Evolutionary conservation across 2,113 vertebrate genomes (phyloP).

Genomic region (Lasiurus cinereus): DNA sequence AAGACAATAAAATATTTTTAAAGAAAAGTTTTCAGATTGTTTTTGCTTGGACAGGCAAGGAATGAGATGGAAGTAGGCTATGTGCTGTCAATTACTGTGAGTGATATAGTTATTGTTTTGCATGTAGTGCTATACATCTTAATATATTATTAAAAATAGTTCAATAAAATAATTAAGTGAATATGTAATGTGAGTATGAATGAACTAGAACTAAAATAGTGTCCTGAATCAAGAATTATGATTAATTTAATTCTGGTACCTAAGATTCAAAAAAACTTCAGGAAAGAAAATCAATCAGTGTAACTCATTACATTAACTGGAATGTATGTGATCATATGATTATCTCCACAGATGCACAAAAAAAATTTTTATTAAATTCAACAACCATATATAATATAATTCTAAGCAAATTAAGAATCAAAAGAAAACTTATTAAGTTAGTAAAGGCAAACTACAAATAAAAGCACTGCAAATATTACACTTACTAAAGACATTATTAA

Average conservation of each 20-base stretch:
- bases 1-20: neutral
- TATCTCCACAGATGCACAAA: conserved; percentile 5
- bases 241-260: conserved; percentile 15
- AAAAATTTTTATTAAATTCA: neutral
- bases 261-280: neutral
- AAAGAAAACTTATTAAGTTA: conserved; percentile 1
- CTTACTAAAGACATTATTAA: neutral
- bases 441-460: neutral
- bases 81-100: neutral
- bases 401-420: conserved; percentile 13
- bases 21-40: neutral
- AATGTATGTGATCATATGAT: neutral
- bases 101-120: neutral
- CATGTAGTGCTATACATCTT: neutral
- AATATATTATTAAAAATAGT: neutral
- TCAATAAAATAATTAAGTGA: neutral
- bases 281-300: neutral
- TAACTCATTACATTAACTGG: neutral
- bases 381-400: neutral
- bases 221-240: conserved; percentile 12
- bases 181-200: neutral
- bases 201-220: neutral
- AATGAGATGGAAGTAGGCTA: neutral
- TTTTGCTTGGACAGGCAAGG: neutral
- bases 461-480: neutral